A percentile compares a stretch with the other conserved stretches of the same genome.
phyloP scores from a whole-genome alignment of 2,113 vertebrate genomes.

The Choloepus hoffmanni region DNA sequence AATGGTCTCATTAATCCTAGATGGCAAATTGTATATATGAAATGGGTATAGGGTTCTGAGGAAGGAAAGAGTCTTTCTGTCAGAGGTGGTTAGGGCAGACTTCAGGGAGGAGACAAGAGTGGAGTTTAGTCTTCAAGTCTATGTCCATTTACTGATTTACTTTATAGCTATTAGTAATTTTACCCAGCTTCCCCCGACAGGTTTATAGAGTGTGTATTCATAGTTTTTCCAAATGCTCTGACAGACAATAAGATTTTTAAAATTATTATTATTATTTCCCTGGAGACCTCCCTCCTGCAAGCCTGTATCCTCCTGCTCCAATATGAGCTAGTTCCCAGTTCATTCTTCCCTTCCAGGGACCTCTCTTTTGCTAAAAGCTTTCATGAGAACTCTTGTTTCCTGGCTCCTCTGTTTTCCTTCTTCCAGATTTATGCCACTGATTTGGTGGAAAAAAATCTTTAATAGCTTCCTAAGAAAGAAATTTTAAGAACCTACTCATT shows the following conservation, averaged over 20 bases:
- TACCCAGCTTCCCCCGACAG: not conserved
- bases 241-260: not conserved
- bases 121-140: not conserved
- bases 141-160: not conserved
- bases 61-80: not conserved
- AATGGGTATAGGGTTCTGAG: not conserved
- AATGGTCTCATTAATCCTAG: not conserved
- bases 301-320: not conserved
- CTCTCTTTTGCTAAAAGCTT: not conserved
- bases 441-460: not conserved
- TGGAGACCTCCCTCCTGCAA: not conserved
- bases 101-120: not conserved
- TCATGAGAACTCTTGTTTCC: not conserved
- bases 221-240: not conserved
- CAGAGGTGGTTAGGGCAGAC: not conserved
- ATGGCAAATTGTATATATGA: not conserved
- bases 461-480: not conserved
- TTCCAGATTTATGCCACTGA: not conserved
- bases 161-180: slow-evolving; percentile 5
- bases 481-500: not conserved
- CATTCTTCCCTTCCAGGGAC: not conserved
- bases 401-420: not conserved
- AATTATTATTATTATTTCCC: not conserved
- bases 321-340: not conserved
- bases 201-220: not conserved